phyloP scores from a whole-genome alignment of 2,797 vertebrate species.

The Acipenser ruthenus region DNA sequence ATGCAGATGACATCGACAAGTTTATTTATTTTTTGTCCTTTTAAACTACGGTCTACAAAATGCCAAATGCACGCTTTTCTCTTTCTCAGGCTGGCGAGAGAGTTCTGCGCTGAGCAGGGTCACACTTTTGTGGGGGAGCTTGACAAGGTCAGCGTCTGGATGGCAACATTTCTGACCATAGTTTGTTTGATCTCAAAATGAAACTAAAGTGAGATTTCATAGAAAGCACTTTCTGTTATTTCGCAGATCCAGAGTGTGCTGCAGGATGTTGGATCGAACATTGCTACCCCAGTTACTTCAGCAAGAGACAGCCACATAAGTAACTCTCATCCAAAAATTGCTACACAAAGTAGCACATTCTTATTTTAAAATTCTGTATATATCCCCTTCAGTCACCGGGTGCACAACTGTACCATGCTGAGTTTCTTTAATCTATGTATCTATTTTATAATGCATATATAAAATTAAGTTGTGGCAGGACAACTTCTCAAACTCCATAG shows the following conservation, averaged over 20 bases:
- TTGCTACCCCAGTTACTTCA: conserved; percentile 83
- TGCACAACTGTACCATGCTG: no score
- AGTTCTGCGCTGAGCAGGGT: conserved; percentile 71
- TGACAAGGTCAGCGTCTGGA: conserved; percentile 65
- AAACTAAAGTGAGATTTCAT: background rate
- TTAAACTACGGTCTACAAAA: no score
- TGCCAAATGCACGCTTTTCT: background rate
- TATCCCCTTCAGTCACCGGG: no score
- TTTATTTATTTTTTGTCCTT: no score
- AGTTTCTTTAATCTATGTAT: no score
- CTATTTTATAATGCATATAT: no score
- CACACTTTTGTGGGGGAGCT: conserved; percentile 76
- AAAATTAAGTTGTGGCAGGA: no score
- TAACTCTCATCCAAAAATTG: conserved; percentile 36
- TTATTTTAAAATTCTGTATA: no score
- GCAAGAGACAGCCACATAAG: conserved; percentile 84
- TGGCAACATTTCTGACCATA: background rate
- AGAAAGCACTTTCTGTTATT: background rate
- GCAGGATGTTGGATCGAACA: conserved; percentile 84
- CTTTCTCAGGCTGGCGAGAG: conserved; percentile 70
- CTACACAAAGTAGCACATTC: no score
- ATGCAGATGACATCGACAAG: no score
- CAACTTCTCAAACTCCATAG: no score
- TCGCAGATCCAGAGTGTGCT: conserved; percentile 84
- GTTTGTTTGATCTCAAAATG: no score